Base-by-base conservation (phyloP, 2,797 vertebrate species). In the Synanceia verrucosa region DNA sequence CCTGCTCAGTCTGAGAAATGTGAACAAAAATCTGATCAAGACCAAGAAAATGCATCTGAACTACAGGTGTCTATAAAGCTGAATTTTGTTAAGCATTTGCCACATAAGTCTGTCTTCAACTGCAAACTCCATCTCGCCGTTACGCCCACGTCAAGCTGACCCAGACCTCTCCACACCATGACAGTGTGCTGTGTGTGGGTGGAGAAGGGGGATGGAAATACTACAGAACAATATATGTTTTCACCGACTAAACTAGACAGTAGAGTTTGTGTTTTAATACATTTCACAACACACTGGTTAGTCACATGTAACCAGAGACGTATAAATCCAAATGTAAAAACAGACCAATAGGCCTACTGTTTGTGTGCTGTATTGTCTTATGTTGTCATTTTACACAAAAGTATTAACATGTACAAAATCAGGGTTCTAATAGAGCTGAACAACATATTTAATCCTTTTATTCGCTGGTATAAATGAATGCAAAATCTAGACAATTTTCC, bases 81-180 rank as follows among this genome's bases (percentile, higher is more conserved):
- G 23, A 51, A 33, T 44, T 2, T 34, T 16, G 29, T 67, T 76
- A 39, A 28, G 65, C 56, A 62, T 71, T 71, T 41, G 63, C 28
- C 16, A 24, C 41, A 36, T 14, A 19, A 64, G 51, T 73, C 43
- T 43, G 57, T 62, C 65, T 80, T 23, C 57, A 56, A 64, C n/a
- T 60, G 51, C 60, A 52, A 73, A 65, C 71, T 66, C 26, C 13
- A 72, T 66, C 59, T 16, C 47, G 11, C 41, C 43, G 52, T 64
- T 34, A 71, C 82, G 76, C 76, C 85, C 73, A 86, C 77, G 4
- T 68, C 18, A 52, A 33, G 57, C 52, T 55, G 75, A 89, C 80
- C 70, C 69, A 48, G 65, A 59, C 68, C 70, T 65, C 65, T 62
- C 46, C 34, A 56, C 70, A 81, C 62, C 55, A 75, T 14, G 18